Conservation (phyloP, 2,888 invertebrate genomes). For the Dioctria linearis region DNA sequence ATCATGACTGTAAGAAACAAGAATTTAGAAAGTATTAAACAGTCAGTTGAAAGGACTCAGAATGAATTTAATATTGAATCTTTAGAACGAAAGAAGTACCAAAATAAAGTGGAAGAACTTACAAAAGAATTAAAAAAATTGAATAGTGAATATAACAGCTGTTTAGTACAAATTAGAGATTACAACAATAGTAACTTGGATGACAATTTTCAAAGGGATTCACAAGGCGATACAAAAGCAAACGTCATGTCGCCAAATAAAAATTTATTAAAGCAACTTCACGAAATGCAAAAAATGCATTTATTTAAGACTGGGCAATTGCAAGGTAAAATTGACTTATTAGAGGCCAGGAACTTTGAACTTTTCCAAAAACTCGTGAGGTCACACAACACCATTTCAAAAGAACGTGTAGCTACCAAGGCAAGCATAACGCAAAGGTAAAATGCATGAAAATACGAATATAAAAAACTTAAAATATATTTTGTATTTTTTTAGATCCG, state of each 20-base stretch:
- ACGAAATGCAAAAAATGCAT: slow-evolving; percentile 57
- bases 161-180: slow-evolving; percentile 2
- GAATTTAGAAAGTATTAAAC: not conserved
- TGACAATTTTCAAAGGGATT: not conserved
- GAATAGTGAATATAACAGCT: slow-evolving; percentile 7
- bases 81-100: not conserved
- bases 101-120: slow-evolving; percentile 1
- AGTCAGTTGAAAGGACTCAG: not conserved
- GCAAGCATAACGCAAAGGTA: not conserved
- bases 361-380: not conserved
- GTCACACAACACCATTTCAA: not conserved
- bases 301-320: slow-evolving; percentile 54
- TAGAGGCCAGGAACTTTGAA: slow-evolving; percentile 11
- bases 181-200: not conserved
- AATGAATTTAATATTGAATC: not conserved
- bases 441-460: not conserved
- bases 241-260: not conserved
- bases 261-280: slow-evolving; percentile 11
- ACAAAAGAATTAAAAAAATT: slow-evolving; percentile 5
- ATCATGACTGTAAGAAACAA: not conserved
- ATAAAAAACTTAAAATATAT: too few species aligned
- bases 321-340: slow-evolving; percentile 35
- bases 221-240: not conserved
- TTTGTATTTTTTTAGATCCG: too few species aligned
- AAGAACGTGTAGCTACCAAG: not conserved